Conservation (phyloP, 2,888 invertebrate species). For the Napeogenes sylphis region DNA sequence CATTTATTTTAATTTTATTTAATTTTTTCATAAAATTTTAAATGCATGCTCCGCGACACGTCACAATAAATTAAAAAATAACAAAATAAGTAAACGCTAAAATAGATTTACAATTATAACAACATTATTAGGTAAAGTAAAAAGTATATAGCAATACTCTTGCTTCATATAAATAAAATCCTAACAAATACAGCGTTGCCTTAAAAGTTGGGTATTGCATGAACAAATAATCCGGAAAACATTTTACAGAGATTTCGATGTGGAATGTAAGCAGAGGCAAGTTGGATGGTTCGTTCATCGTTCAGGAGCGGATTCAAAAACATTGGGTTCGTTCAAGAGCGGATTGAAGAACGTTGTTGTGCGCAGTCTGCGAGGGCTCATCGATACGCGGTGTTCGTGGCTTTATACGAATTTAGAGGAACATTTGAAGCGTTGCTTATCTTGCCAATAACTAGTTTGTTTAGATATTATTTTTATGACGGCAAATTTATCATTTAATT, state of each 20-base stretch:
- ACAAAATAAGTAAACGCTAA: too few species aligned
- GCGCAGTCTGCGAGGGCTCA: constrained; percentile 40
- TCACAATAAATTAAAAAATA: too few species aligned
- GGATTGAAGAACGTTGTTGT: constrained; percentile 63
- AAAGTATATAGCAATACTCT: not conserved
- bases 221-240: constrained; percentile 56
- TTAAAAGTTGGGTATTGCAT: constrained; percentile 25
- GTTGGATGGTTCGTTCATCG: constrained; percentile 56
- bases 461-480: not conserved
- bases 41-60: too few species aligned
- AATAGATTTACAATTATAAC: not conserved
- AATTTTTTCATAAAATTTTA: too few species aligned
- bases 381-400: constrained; percentile 33
- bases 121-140: not conserved
- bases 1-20: too few species aligned
- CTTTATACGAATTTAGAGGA: constrained; percentile 8
- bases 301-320: constrained; percentile 64
- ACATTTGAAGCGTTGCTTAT: not conserved
- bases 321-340: constrained; percentile 60
- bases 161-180: constrained; percentile 8
- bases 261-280: constrained; percentile 54
- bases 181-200: constrained; percentile 24
- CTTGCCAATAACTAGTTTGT: not conserved
- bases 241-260: constrained; percentile 53
- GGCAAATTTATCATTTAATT: not conserved